phyloP scores from a whole-genome alignment of 2,113 vertebrate genomes.

The Bubo blakistoni region DNA sequence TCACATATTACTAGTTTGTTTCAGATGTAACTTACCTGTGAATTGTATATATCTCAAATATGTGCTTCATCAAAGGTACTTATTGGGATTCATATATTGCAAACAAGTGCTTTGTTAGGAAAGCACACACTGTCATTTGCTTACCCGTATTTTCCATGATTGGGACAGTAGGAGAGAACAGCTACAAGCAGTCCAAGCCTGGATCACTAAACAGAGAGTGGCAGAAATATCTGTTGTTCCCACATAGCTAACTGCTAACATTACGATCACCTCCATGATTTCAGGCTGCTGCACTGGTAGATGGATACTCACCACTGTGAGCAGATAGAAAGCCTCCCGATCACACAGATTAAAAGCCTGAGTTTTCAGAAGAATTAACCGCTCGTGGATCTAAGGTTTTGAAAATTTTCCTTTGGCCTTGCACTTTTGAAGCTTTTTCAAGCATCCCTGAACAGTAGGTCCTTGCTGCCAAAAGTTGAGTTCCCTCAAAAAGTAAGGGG shows the following conservation, averaged over 20 bases:
- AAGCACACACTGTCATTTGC: neutral
- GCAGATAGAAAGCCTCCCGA: neutral
- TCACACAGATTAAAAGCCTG: neutral
- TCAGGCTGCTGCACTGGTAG: conserved; percentile 68
- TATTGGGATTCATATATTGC: neutral
- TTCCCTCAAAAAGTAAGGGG: neutral
- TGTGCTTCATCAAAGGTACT: neutral
- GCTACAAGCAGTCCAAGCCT: neutral
- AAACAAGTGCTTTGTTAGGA: neutral
- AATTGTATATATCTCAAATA: neutral
- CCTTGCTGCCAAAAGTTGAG: neutral
- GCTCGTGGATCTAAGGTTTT: neutral
- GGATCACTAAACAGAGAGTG: conserved; percentile 46
- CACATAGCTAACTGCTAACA: conserved; percentile 69
- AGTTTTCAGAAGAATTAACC: neutral
- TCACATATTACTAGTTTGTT: neutral
- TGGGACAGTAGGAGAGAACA: neutral
- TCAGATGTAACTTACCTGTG: neutral
- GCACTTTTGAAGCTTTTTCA: neutral
- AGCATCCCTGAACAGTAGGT: neutral
- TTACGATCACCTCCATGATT: conserved; percentile 34
- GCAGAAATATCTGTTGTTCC: conserved; percentile 77
- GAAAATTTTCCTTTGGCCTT: neutral
- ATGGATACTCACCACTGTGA: neutral
- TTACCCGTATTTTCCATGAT: neutral